Conservation (phyloP, 2,888 invertebrate species). For the Temnothorax unifasciatus region DNA sequence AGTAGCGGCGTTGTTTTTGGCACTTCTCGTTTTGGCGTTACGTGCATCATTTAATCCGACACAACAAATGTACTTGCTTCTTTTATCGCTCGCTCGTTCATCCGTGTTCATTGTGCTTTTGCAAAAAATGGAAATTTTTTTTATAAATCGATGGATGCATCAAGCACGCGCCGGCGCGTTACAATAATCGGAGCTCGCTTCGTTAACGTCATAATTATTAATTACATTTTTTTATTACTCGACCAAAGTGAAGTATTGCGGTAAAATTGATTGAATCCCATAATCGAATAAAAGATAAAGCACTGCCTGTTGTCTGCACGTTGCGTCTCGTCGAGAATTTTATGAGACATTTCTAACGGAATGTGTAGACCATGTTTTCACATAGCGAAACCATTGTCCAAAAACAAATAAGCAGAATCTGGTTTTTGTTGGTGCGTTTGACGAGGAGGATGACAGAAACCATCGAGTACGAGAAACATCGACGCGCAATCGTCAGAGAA, state of each 20-base stretch:
- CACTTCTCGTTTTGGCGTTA: not conserved
- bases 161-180: not conserved
- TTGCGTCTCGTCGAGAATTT: not conserved
- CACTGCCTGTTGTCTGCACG: not conserved
- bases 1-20: not conserved
- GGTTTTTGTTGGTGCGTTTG: slow-evolving; percentile 30
- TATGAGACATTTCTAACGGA: not conserved
- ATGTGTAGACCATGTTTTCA: not conserved
- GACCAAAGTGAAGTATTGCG: not conserved
- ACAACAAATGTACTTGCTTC: not conserved
- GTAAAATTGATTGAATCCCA: slow-evolving; percentile 6
- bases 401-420: slow-evolving; percentile 26
- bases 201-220: slow-evolving; percentile 1
- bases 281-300: not conserved
- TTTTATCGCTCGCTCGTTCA: not conserved
- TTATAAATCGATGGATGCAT: not conserved
- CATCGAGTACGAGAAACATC: not conserved
- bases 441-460: not conserved
- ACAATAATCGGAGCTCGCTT: not conserved
- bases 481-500: not conserved
- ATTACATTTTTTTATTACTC: slow-evolving; percentile 2
- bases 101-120: not conserved
- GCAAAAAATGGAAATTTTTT: not conserved
- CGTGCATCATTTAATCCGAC: not conserved
- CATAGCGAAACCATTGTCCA: not conserved